Conservation (phyloP, 2,113 vertebrate species). For the Argyrosomus japonicus region DNA sequence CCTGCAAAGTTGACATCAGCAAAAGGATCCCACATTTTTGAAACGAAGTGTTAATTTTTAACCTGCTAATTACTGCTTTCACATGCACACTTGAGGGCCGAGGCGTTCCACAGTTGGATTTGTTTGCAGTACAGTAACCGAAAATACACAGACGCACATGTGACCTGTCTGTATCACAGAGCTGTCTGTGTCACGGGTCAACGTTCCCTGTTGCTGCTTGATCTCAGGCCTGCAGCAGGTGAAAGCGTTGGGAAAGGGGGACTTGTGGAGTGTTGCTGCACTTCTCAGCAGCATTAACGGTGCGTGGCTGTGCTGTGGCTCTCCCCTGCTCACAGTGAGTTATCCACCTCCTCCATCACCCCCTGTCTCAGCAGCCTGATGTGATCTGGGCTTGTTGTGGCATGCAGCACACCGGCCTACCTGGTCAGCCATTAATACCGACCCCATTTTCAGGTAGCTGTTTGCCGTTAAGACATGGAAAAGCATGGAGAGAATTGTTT, state of each 20-base stretch:
- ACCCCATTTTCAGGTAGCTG: background rate
- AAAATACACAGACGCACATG: background rate
- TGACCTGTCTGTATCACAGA: background rate
- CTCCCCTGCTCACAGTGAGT: constrained; percentile 24
- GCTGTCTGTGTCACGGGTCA: background rate
- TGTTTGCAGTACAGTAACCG: constrained; percentile 4
- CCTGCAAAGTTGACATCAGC: background rate
- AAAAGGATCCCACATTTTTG: background rate
- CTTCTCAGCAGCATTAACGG: constrained; percentile 30
- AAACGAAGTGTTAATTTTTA: background rate
- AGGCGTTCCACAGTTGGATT: background rate
- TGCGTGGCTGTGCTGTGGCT: constrained; percentile 9
- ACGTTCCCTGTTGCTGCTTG: background rate
- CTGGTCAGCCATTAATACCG: constrained; percentile 37
- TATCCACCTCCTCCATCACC: constrained; percentile 31
- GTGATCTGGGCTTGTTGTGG: constrained; percentile 29
- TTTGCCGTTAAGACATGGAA: constrained; percentile 1
- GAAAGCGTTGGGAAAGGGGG: background rate
- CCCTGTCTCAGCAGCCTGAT: constrained; percentile 28
- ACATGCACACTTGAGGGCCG: background rate
- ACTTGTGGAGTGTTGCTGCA: constrained; percentile 22
- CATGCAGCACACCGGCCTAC: constrained; percentile 12
- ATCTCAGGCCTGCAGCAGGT: constrained; percentile 14
- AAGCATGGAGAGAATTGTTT: background rate
- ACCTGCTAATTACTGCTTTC: background rate